phyloP scores from a whole-genome alignment of 2,797 vertebrate species.

The Enteromius thamalakanensis region DNA sequence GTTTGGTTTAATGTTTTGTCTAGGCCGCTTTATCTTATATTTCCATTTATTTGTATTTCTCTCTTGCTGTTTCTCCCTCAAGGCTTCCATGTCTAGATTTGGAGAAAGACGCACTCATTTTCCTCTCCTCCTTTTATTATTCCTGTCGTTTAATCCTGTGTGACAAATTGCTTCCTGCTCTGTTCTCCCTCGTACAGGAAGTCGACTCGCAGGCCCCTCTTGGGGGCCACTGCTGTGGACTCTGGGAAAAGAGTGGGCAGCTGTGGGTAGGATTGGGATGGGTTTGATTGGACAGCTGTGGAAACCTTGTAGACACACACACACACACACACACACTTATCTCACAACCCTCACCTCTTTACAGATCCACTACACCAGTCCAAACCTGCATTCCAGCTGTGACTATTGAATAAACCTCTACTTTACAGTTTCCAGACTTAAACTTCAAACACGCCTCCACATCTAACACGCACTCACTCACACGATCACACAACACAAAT shows the following conservation, averaged over 20 bases:
- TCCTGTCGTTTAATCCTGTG: conserved; percentile 75
- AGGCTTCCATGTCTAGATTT: conserved; percentile 7
- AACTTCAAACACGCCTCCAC: conserved; percentile 32
- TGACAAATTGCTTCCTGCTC: conserved; percentile 81
- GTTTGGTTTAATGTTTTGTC: not conserved
- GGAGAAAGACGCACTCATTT: conserved; percentile 42
- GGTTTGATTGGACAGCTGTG: conserved; percentile 45
- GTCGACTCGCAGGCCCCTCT: conserved; percentile 69
- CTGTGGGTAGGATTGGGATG: conserved; percentile 33
- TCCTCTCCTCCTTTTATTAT: conserved; percentile 65
- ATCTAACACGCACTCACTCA: not conserved
- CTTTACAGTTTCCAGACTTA: conserved; percentile 43
- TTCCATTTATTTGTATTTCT: conserved; percentile 32
- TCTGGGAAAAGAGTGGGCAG: conserved; percentile 77
- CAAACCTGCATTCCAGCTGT: conserved; percentile 48
- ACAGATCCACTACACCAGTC: not conserved
- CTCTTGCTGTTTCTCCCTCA: conserved; percentile 6
- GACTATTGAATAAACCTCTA: conserved; percentile 23
- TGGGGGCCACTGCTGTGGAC: conserved; percentile 65
- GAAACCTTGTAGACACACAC: conserved; percentile 7
- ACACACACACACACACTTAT: not conserved
- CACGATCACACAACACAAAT: conserved; percentile 5
- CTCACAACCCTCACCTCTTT: not conserved
- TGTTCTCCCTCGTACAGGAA: conserved; percentile 71
- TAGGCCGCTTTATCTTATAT: conserved; percentile 6